These are phyloP conservation scores for Halcyon senegalensis DNA, from an alignment of 2,113 vertebrate species.

Conservation along the genomic window DNA sequence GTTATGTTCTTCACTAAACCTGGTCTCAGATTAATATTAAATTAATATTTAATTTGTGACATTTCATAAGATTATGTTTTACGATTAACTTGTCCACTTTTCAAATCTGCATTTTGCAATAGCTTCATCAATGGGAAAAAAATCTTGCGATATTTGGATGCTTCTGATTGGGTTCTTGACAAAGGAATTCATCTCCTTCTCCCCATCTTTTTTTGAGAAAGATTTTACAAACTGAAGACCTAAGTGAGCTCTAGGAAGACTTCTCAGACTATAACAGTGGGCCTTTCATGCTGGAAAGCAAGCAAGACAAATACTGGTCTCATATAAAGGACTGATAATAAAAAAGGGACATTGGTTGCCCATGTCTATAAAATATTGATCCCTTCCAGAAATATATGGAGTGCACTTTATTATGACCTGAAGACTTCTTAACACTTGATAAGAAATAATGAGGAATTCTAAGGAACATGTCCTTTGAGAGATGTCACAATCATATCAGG, in stretches of 20 bases:
- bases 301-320: background rate
- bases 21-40: background rate
- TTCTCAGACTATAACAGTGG: background rate
- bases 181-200: background rate
- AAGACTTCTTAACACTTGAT: background rate
- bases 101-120: constrained; percentile 3
- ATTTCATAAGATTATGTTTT: background rate
- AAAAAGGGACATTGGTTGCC: background rate
- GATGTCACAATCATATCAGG: background rate
- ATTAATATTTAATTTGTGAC: background rate
- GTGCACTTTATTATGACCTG: background rate
- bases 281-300: background rate
- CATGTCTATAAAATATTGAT: background rate
- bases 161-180: background rate
- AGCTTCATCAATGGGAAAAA: background rate
- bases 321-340: background rate
- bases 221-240: background rate
- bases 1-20: background rate
- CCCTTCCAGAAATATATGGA: background rate
- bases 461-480: background rate
- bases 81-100: background rate
- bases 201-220: background rate
- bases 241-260: background rate
- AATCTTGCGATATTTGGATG: background rate
- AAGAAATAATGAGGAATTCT: background rate